Base-by-base conservation (phyloP, 2,888 invertebrate species). In the Drosophila stalkeri region DNA sequence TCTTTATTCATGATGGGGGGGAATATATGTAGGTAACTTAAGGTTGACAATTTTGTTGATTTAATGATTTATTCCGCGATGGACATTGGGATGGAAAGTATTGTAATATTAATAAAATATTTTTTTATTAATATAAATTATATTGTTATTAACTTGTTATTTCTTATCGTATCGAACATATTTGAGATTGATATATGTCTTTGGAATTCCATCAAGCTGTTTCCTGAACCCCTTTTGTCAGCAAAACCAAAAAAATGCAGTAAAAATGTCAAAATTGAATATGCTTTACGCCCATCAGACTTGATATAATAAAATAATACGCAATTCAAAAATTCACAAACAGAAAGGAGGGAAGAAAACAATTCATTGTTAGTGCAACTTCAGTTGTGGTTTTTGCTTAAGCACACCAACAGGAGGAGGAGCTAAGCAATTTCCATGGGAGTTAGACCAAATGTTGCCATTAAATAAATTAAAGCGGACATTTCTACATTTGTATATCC, bases 371-470 rank as follows among this genome's bases (percentile, higher is more conserved):
- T 57, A 51, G 57, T 52, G 35, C 66, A 64, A 60, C 59, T 59
- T 59, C 64, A 62, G 67, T 77, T 80, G 75, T 62, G 85, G 85
- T 82, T 73, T 72, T 23, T 62, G 68, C 54, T 60, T 27, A 14
- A 33, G 16, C 18, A 35, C 14, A 33, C 11, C 43, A 47, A 43
- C 37, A 54, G 63, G 33, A 65, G 73, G 72, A 72, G 80, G 68
- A 70, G 77, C 64, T 57, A 66, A 20, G 16, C 72, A 65, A 64
- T 73, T 87, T 81, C 52, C 75, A 80, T 82, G 90, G 76, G 76
- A 82, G 76, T 68, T 70, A 55, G 63, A 66, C 39, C 88, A 89
- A 89, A 83, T 88, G 90, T 51, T 72, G 88, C 69, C 75, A 86
- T 89, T 75, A 77, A 66, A 81, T 72, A 86, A 88, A 86, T 87